Evolutionary conservation across 53 echinoderm and acorn worm genomes (phyloP).

Genomic region (Actinopyga echinites): DNA sequence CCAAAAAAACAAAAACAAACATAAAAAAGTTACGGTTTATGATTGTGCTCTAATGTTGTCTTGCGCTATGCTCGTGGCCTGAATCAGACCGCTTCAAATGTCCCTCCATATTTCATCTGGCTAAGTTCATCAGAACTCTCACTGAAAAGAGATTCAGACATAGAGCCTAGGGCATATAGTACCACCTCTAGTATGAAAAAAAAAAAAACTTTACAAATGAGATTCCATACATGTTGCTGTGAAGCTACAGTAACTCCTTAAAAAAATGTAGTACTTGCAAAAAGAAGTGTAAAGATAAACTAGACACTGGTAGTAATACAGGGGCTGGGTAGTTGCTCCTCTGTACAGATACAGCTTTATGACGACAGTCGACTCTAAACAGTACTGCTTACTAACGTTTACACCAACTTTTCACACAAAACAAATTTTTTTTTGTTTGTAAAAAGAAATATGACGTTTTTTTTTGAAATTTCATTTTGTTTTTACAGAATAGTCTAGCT

Average conservation of each 20-base stretch:
- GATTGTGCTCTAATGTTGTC: too few relatives aligned
- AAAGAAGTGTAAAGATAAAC: not conserved
- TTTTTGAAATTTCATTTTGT: not conserved
- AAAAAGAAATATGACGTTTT: constrained; percentile 8
- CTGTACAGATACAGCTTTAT: not conserved
- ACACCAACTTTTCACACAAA: constrained; percentile 44
- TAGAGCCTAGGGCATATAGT: too few relatives aligned
- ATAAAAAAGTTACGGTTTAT: too few relatives aligned
- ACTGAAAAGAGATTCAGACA: too few relatives aligned
- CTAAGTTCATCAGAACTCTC: too few relatives aligned
- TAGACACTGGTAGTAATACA: not conserved
- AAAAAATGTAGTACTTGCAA: constrained; percentile 16
- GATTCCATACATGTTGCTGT: not conserved
- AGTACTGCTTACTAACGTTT: constrained; percentile 45
- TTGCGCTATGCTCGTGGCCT: too few relatives aligned
- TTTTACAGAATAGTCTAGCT: constrained; percentile 45
- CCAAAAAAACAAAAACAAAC: too few relatives aligned
- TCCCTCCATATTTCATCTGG: too few relatives aligned
- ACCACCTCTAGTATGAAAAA: too few relatives aligned
- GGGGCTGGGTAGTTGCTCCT: too few relatives aligned
- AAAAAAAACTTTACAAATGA: too few relatives aligned
- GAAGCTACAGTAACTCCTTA: not conserved
- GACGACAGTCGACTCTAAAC: constrained; percentile 12
- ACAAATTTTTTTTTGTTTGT: constrained; percentile 24
- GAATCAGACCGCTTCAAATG: too few relatives aligned